These are phyloP conservation scores for Solea solea DNA, from an alignment of 2,113 vertebrate genomes.

Conservation along the genomic window DNA sequence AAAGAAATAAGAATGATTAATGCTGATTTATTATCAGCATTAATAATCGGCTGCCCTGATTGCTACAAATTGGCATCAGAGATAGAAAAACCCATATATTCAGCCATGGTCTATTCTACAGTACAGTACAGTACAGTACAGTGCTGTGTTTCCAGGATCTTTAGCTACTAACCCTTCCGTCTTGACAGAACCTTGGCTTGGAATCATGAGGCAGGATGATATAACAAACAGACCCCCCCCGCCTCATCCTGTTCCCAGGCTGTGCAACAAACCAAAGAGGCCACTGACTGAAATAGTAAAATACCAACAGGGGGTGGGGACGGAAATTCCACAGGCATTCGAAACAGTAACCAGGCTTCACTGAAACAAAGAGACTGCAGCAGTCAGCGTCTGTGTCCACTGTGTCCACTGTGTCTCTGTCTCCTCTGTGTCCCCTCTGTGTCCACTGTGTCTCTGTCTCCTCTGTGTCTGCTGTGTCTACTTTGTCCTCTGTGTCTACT, in stretches of 20 bases:
- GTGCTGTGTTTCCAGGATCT: too few species aligned
- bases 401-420: constrained; percentile 1
- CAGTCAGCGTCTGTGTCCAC: constrained; percentile 60
- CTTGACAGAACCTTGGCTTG: constrained; percentile 4
- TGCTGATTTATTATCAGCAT: too few species aligned
- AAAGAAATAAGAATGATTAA: too few species aligned
- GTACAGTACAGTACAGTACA: too few species aligned
- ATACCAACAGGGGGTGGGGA: constrained; percentile 57
- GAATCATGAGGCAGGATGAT: neutral
- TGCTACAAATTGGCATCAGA: too few species aligned
- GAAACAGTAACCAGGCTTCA: constrained; percentile 52
- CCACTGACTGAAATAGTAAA: constrained; percentile 65
- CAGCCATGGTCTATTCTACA: too few species aligned
- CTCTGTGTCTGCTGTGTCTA: too few species aligned
- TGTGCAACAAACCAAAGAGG: constrained; percentile 14
- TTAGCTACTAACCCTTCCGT: neutral
- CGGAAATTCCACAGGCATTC: constrained; percentile 72
- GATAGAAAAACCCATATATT: too few species aligned
- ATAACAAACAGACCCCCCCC: neutral
- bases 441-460: neutral
- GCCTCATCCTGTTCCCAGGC: constrained; percentile 40
- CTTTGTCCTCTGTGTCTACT: too few species aligned
- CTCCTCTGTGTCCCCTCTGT: neutral
- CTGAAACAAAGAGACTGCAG: constrained; percentile 66
- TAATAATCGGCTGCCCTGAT: too few species aligned